Evolutionary conservation across 2,113 vertebrate genomes (phyloP).

Genomic region (Daboia siamensis): DNA sequence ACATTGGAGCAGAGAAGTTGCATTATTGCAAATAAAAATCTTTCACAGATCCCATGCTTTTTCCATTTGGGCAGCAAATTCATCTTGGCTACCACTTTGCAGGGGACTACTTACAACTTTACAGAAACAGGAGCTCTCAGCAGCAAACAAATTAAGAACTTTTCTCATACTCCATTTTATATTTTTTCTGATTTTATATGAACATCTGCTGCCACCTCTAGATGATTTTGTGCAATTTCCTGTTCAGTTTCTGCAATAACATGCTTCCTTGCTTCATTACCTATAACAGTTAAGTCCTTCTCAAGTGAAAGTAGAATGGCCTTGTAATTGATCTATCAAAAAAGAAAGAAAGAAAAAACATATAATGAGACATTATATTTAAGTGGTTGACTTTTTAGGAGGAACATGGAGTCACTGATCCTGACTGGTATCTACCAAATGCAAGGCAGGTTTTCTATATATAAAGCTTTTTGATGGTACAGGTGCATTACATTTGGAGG

Average conservation of each 20-base stretch:
- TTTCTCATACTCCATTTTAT: neutral
- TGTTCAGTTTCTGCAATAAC: neutral
- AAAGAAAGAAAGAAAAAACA: neutral
- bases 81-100: neutral
- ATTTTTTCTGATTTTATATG: constrained; percentile 38
- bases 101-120: constrained; percentile 24
- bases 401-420: neutral
- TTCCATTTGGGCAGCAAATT: constrained; percentile 7
- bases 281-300: neutral
- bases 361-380: neutral
- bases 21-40: neutral
- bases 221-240: constrained; percentile 33
- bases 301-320: neutral
- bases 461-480: neutral
- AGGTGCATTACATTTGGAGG: neutral
- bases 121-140: neutral
- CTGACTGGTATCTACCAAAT: neutral
- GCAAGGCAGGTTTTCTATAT: neutral
- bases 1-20: neutral
- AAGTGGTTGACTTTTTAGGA: neutral
- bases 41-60: neutral
- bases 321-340: neutral
- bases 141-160: constrained; percentile 23
- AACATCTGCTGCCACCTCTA: constrained; percentile 72
- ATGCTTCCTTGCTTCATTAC: fast-evolving